A percentile compares a stretch with the other conserved stretches of the same genome.
phyloP scores from a whole-genome alignment of 1,140 invertebrate genomes.

The Archivesica marissinica region DNA sequence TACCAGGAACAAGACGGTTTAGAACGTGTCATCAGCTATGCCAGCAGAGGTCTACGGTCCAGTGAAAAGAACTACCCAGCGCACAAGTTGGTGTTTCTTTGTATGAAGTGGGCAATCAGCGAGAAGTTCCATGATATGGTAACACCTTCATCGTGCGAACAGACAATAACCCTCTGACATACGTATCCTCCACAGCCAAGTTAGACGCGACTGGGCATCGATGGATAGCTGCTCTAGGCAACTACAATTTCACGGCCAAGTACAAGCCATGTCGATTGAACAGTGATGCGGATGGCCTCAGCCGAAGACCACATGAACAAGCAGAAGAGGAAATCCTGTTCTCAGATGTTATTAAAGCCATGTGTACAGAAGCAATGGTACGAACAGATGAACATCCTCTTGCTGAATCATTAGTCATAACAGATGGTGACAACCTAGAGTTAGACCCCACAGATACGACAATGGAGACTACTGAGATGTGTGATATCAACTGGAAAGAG shows the following conservation, averaged over 20 bases:
- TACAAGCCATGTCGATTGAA: constrained; percentile 12
- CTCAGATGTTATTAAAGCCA: background rate
- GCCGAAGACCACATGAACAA: background rate
- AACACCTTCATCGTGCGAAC: constrained; percentile 22
- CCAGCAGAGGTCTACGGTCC: constrained; percentile 36
- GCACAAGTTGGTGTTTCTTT: constrained; percentile 53
- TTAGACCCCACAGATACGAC: background rate
- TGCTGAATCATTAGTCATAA: background rate
- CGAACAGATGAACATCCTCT: background rate
- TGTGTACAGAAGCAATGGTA: background rate
- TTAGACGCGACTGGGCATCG: constrained; percentile 35
- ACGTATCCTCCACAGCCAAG: constrained; percentile 34
- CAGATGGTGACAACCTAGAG: background rate
- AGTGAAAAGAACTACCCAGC: constrained; percentile 53
- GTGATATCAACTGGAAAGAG: background rate
- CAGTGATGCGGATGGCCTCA: constrained; percentile 41
- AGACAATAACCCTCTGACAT: constrained; percentile 47
- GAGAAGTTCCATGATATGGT: constrained; percentile 62
- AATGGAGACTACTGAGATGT: background rate
- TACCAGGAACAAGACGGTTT: constrained; percentile 67
- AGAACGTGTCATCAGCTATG: constrained; percentile 62
- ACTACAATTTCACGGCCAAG: constrained; percentile 39
- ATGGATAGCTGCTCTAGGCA: constrained; percentile 34
- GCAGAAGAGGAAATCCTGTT: background rate
- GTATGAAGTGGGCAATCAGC: constrained; percentile 33